Percentiles rank a stretch among this genome's conserved stretches.
Conservation (phyloP, 2,113 vertebrate species). For the Micronycteris hirsuta region DNA sequence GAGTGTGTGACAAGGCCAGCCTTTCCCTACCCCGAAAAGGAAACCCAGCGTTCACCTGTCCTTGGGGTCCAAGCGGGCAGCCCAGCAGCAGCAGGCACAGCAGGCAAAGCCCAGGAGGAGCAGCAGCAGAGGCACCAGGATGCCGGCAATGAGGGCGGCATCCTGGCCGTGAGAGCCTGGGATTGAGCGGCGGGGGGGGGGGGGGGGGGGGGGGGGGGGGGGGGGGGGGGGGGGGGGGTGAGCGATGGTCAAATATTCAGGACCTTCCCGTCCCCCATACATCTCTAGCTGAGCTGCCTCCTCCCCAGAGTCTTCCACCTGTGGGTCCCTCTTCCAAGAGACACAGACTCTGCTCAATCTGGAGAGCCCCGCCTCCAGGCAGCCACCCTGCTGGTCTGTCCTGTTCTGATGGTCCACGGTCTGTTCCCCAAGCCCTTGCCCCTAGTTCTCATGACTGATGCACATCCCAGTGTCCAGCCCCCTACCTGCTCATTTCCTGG, state of each 20-base stretch:
- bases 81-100: conserved; percentile 86
- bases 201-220: no score
- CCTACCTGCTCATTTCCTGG: neutral
- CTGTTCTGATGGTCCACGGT: neutral
- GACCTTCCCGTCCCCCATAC: neutral
- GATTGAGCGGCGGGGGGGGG: no score
- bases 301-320: neutral
- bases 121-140: conserved; percentile 85
- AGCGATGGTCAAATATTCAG: rapidly evolving
- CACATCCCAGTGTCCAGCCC: neutral
- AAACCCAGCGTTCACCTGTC: conserved; percentile 82
- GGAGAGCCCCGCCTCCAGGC: neutral
- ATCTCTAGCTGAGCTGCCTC: neutral
- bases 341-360: neutral
- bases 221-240: no score
- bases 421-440: neutral
- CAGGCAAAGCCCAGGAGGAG: conserved; percentile 75
- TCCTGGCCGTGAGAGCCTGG: conserved; percentile 75
- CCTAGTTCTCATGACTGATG: neutral
- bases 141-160: conserved; percentile 78
- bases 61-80: conserved; percentile 76
- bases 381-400: neutral
- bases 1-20: neutral
- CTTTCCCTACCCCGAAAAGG: neutral
- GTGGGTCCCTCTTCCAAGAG: neutral